A percentile compares a stretch with the other conserved stretches of the same genome.
Conservation (phyloP, 2,888 invertebrate genomes). For the Gymnosoma rotundatum region DNA sequence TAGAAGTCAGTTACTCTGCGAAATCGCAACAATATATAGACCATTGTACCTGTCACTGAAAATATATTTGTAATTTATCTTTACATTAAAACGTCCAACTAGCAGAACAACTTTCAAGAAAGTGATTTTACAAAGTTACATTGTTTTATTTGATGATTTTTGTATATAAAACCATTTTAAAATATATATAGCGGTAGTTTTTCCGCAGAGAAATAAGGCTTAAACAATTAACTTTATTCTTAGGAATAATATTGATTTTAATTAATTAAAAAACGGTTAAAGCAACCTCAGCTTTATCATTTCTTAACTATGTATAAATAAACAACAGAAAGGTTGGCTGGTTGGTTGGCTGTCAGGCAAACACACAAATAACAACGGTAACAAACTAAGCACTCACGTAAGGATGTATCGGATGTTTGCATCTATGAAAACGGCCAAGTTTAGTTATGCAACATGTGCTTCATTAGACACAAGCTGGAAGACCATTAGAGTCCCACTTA, state of each 20-base stretch:
- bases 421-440: constrained; percentile 22
- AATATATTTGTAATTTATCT: no score
- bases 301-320: constrained; percentile 40
- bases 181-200: background rate
- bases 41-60: no score
- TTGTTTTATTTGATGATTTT: no score
- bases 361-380: background rate
- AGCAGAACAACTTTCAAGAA: no score
- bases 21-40: no score
- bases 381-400: constrained; percentile 1
- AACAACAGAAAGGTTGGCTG: background rate
- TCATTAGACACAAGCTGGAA: constrained; percentile 55
- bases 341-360: background rate
- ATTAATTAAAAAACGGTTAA: constrained; percentile 59
- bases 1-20: no score
- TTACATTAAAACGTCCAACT: no score
- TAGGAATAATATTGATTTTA: constrained; percentile 27
- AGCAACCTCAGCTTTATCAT: constrained; percentile 48
- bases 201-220: no score
- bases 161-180: background rate
- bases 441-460: constrained; percentile 62
- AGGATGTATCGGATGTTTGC: constrained; percentile 13
- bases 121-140: no score
- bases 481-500: constrained; percentile 59
- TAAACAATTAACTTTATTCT: constrained; percentile 19